Percentiles rank a stretch among this genome's conserved stretches.
Conservation (phyloP, 2,888 invertebrate species). For the Acanthosepion pharaonis region DNA sequence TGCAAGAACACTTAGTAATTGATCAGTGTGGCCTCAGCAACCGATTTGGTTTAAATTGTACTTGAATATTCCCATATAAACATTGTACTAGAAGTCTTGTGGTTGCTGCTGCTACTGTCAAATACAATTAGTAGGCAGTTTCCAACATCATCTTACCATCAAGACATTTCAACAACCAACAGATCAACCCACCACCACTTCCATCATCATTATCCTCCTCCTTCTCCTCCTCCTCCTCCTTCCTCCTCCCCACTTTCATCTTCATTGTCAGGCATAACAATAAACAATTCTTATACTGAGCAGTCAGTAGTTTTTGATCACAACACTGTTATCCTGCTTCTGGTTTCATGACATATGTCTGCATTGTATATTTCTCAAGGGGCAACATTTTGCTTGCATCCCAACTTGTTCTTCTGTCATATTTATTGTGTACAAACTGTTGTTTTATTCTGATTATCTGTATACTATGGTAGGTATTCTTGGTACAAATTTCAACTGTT, state of each 20-base stretch:
- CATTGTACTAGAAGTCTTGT: conserved; percentile 21
- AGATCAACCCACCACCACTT: not conserved
- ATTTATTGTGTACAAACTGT: conserved; percentile 46
- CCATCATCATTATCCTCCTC: conserved; percentile 37
- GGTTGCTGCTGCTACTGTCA: conserved; percentile 38
- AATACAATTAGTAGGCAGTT: conserved; percentile 34
- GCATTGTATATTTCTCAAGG: conserved; percentile 41
- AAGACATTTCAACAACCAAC: not conserved
- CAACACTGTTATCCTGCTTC: conserved; percentile 40
- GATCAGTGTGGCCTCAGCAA: conserved; percentile 38
- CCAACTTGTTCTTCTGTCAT: conserved; percentile 39
- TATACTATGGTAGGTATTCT: conserved; percentile 42
- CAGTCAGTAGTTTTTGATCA: conserved; percentile 41
- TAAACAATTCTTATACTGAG: not conserved
- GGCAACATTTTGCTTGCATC: not conserved
- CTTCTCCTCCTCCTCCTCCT: not conserved
- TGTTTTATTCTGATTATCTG: conserved; percentile 43
- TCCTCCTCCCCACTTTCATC: not conserved
- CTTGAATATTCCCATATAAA: not conserved
- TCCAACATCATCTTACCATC: conserved; percentile 25
- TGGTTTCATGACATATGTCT: conserved; percentile 46
- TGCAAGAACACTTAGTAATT: conserved; percentile 38
- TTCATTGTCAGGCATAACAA: conserved; percentile 39
- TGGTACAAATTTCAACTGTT: conserved; percentile 41
- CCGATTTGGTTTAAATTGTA: conserved; percentile 34